phyloP scores from a whole-genome alignment of 2,888 invertebrate species.

The Cryptocephalus primarius region DNA sequence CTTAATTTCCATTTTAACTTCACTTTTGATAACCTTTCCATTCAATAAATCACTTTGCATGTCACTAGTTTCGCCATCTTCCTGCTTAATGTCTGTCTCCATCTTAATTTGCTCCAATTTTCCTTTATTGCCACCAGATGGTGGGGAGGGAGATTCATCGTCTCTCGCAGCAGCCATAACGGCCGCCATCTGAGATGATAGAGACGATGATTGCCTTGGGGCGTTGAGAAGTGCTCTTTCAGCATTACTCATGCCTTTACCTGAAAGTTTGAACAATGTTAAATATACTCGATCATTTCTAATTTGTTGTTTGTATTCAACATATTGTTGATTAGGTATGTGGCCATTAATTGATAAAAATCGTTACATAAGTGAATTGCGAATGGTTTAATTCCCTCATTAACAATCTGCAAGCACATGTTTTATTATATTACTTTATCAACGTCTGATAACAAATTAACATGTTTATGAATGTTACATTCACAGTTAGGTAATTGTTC shows the following conservation, averaged over 20 bases:
- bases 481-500: no score
- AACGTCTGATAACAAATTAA: no score
- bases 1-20: slow-evolving; percentile 42
- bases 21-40: slow-evolving; percentile 42
- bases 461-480: no score
- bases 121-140: slow-evolving; percentile 47
- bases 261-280: slow-evolving; percentile 9
- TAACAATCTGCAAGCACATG: no score
- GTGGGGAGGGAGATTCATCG: slow-evolving; percentile 50
- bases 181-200: slow-evolving; percentile 64
- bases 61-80: slow-evolving; percentile 43
- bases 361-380: no score
- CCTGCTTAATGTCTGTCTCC: slow-evolving; percentile 53
- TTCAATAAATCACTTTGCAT: slow-evolving; percentile 36
- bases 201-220: slow-evolving; percentile 40
- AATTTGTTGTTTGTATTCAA: no score
- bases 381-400: no score
- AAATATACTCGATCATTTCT: no score
- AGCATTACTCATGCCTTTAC: slow-evolving; percentile 43
- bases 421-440: no score
- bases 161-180: slow-evolving; percentile 58
- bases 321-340: no score
- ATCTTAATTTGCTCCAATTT: slow-evolving; percentile 54
- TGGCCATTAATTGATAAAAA: no score
- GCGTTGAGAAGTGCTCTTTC: slow-evolving; percentile 42